These are phyloP conservation scores for Scarus forsteni DNA, from an alignment of 2,797 vertebrate genomes.

Conservation along the genomic window DNA sequence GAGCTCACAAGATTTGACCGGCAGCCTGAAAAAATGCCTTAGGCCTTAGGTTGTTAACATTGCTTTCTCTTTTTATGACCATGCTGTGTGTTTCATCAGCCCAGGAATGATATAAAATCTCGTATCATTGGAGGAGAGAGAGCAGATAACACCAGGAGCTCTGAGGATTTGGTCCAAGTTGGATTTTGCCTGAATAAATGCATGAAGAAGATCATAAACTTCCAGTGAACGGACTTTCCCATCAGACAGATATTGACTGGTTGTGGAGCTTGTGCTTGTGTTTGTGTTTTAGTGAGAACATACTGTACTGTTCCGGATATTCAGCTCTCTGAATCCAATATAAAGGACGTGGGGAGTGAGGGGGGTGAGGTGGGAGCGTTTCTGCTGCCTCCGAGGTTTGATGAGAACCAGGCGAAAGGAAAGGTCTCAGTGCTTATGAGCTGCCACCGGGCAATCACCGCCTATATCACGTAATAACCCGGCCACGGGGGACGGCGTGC, in stretches of 20 bases:
- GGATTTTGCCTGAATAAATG: constrained; percentile 20
- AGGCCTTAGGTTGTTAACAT: background rate
- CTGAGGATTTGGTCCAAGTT: constrained; percentile 15
- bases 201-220: constrained; percentile 20
- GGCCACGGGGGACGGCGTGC: background rate
- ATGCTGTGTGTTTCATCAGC: constrained; percentile 33
- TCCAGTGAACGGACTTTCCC: constrained; percentile 45
- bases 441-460: constrained; percentile 44
- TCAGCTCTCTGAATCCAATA: constrained; percentile 44
- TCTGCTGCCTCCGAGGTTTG: constrained; percentile 46
- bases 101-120: constrained; percentile 3
- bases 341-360: constrained; percentile 52
- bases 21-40: background rate
- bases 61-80: constrained; percentile 11
- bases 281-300: constrained; percentile 35
- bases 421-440: constrained; percentile 57
- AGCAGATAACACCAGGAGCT: constrained; percentile 30
- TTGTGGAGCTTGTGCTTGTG: constrained; percentile 31
- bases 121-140: constrained; percentile 26
- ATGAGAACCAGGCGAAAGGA: constrained; percentile 51
- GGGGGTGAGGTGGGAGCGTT: constrained; percentile 17
- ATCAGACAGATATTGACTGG: constrained; percentile 52
- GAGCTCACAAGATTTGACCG: background rate
- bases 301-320: constrained; percentile 47
- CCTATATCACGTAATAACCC: constrained; percentile 33